Evolutionary conservation across 2,797 vertebrate genomes (phyloP), one percentile per base, ranked within the genome.

Genomic region (Dermochelys coriacea): DNA sequence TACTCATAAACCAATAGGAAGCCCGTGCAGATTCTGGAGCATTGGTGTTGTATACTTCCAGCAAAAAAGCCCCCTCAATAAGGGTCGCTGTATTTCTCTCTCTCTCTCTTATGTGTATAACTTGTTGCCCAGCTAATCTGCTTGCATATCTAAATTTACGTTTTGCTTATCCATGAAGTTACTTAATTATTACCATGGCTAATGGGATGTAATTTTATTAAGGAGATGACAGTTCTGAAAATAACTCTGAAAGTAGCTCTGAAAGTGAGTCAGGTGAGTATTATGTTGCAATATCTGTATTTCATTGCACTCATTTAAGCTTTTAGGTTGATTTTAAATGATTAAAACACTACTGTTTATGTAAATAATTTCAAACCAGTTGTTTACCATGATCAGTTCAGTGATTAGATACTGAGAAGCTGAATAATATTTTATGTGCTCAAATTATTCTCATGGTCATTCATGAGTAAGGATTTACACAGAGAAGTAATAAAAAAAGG

Each of bases 211-310:
- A 1, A 1, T 90, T 94, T 86, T 85, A 2, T 90, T 79, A 80
- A 98, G 98, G 87, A 74, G 94, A 96, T 2, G 87, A 93, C 15
- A 41, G 80, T 79, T 94, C 95, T 0, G 88, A 95, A 21, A 90
- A 2, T 83, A 84, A 94, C 85, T 96, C 95, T 34, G 78, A 94
- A 93, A 96, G 94, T 6, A 83, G 81, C 93, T 97, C 97, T 0
- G 97, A 95, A 29, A 97, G 90, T 12, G 95, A 96, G 37, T 96
- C 97, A 80, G 97, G 97, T 98, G 90, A 97, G 97, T 95, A 34
- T 29, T 9, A 0, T 3, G 0, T 16, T 5, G 11, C 0, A 0
- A 2, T 55, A 87, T 8, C 7, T 21, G 1, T 50, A 2, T 31
- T 41, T 52, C 51, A 11, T 4, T 49, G 18, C 6, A 37, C 29